Evolutionary conservation across 92 coral and sea anemone species (phyloP), one percentile per base, ranked within the genome.

Genomic region (Actinostola sp.): DNA sequence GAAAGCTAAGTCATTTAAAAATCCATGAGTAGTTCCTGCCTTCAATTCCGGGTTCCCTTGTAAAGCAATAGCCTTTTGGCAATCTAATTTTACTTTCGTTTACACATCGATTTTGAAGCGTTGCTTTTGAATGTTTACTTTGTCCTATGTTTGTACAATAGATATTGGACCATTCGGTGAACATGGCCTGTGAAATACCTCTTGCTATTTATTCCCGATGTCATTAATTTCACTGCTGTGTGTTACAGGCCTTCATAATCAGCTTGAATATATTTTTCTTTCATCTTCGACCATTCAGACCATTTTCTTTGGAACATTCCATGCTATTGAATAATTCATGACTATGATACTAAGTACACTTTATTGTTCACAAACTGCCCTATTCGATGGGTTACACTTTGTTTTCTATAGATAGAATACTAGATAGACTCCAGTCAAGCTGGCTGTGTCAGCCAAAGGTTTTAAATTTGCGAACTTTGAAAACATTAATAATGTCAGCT

Each of bases 51-150:
- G 4, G 8, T 62, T 39, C 13, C 57, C 8, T 16, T 51, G 35
- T 24, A 2, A 25, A 21, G 54, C 15, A 62, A 44, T 43, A 34
- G 61, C 8, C 21, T 26, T 15, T 35, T 21, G 16, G 8, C 46
- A 39, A 31, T 42, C 61, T 8, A 15, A 5, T 34, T 59, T 44
- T 35, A 32, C 29, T 68, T 33, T 68, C 42, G 29, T 51, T 51
- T 68, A 48, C 57, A 45, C 60, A 17, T 45, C 53, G 21, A 26
- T 53, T 2, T 45, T 26, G 11, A 26, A 53, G 60, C 43, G 38
- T 67, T 67, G 24, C 38, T 45, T 7, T 46, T 23, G 60, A 33
- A n/a, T 68, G 63, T 52, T 68, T 68, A 68, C 62, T 54, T 21
- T 10, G 28, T 38, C n/a, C n/a, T n/a, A n/a, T n/a, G n/a, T n/a